Percentiles rank a stretch among this genome's conserved stretches.
These are phyloP conservation scores for Columba guinea DNA, from an alignment of 2,797 vertebrate genomes.

Conservation along the genomic window DNA sequence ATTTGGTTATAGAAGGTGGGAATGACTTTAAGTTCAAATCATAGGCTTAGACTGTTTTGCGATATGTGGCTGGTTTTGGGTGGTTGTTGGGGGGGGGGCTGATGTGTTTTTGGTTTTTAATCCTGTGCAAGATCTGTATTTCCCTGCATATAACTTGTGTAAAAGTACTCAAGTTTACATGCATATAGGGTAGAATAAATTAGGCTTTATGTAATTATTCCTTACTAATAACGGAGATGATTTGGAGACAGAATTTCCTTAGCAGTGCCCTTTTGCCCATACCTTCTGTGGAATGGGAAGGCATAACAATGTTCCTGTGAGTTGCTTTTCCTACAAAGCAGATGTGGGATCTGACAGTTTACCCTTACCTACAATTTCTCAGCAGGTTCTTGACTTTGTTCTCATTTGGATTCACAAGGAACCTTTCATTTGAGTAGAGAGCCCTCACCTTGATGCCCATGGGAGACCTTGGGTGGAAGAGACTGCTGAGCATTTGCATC, in stretches of 20 bases:
- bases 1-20: not conserved
- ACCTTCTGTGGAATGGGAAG: not conserved
- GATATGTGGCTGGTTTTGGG: not conserved
- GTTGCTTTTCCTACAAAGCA: not conserved
- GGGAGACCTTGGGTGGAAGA: not conserved
- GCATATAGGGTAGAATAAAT: not conserved
- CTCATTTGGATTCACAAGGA: not conserved
- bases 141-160: not conserved
- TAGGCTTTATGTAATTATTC: not conserved
- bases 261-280: not conserved
- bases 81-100: not conserved
- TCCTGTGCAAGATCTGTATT: not conserved
- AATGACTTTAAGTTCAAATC: not conserved
- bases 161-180: not conserved
- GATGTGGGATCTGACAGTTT: not conserved
- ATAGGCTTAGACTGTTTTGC: not conserved
- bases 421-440: not conserved
- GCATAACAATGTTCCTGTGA: not conserved
- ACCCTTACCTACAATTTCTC: not conserved
- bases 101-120: not conserved
- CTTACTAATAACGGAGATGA: not conserved
- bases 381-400: not conserved
- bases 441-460: not conserved
- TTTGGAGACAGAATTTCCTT: not conserved
- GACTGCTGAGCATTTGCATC: not conserved